Evolutionary conservation across 2,888 invertebrate species (phyloP), one percentile per base, ranked within the genome.

Genomic region (Dermolepida albohirtum): DNA sequence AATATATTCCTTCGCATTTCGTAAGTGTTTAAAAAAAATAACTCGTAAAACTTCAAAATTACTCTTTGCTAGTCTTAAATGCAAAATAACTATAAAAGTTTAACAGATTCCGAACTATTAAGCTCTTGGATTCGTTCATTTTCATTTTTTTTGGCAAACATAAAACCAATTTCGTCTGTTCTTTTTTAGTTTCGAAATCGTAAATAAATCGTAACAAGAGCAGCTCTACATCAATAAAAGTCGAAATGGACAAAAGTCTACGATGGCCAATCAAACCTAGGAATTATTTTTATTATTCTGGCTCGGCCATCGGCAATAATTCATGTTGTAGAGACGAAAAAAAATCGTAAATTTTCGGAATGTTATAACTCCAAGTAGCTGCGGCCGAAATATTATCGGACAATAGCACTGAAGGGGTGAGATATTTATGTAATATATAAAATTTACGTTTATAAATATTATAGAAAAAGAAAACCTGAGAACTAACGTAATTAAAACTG

Each of bases 261-360:
- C 16, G 54, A 54, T 40, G 54, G 40, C 54, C 54, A 40, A 54
- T 54, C 54, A 54, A 54, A 54, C 40, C 40, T 40, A 5, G 51
- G 16, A 54, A 54, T 40, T 54, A 54, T 10, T 40, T 54, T 54
- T 54, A 54, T 54, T 39, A 14, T 39, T 39, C 54, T 27, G 27
- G 8, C 51, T 11, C 29, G 29, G 12, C 29, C n/a, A 17, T 27
- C 29, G 51, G 27, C 22, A 6, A 27, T 51, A 51, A 34, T 29
- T 5, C 51, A 29, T 27, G 27, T 11, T 22, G 22, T 22, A 22
- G 8, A 14, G n/a, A 27, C 10, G n/a, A n/a, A 29, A 17, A 22
- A 50, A 29, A 29, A 27, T 14, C 44, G 44, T 12, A 44, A 14
- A 44, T 44, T 5, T 44, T 44, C 34, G 5, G 34, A 34, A 34